A percentile compares a stretch with the other conserved stretches of the same genome.
Evolutionary conservation across 1,140 invertebrate species (phyloP).

Genomic region (Dysdera silvatica): DNA sequence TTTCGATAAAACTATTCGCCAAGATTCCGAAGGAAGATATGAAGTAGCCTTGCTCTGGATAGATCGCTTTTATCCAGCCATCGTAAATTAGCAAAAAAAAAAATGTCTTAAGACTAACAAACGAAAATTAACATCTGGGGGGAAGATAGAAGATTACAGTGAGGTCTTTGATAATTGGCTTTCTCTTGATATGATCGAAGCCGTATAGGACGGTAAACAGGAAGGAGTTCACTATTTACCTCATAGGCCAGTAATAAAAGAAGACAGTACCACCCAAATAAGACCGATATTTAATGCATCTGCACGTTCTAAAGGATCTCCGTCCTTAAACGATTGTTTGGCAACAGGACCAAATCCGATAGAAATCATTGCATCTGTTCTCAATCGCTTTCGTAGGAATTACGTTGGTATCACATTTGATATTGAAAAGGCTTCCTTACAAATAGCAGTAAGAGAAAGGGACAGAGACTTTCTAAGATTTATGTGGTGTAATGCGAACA

Average conservation of each 20-base stretch:
- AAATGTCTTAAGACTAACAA: background rate
- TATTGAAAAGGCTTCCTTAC: constrained; percentile 5
- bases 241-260: constrained; percentile 6
- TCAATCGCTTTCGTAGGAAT: constrained; percentile 24
- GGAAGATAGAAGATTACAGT: background rate
- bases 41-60: constrained; percentile 10
- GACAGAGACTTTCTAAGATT: background rate
- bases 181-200: constrained; percentile 4
- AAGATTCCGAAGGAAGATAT: background rate
- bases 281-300: constrained; percentile 8
- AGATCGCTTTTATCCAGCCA: background rate
- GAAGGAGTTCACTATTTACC: constrained; percentile 2
- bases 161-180: constrained; percentile 9
- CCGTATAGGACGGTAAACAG: background rate
- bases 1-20: background rate
- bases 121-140: constrained; percentile 2
- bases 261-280: constrained; percentile 3
- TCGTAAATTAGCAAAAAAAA: background rate
- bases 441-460: background rate
- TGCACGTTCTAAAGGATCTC: background rate
- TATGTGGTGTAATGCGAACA: background rate
- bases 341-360: constrained; percentile 16
- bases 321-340: constrained; percentile 15
- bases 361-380: constrained; percentile 32
- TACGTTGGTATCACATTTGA: background rate